A percentile compares a stretch with the other conserved stretches of the same genome.
These are phyloP conservation scores for Podabrus alpinus DNA, from an alignment of 2,888 invertebrate genomes.

Conservation along the genomic window DNA sequence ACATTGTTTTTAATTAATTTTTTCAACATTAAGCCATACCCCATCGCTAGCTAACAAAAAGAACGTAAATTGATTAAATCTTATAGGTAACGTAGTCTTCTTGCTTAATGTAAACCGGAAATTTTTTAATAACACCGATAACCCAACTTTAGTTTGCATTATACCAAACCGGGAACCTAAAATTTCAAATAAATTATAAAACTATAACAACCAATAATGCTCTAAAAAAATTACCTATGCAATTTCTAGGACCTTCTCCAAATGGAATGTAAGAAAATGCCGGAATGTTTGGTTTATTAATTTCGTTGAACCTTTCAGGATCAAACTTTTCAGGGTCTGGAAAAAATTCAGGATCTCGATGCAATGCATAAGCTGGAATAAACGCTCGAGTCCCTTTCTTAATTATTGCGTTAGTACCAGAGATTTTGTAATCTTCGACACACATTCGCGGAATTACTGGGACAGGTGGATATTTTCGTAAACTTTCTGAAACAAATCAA, in stretches of 20 bases:
- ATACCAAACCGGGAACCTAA: not conserved
- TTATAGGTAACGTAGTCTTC: not conserved
- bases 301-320: conserved; percentile 53
- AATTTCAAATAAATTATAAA: not conserved
- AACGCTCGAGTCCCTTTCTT: conserved; percentile 47
- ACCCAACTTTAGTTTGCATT: not conserved
- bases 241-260: conserved; percentile 54
- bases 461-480: conserved; percentile 56
- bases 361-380: conserved; percentile 52
- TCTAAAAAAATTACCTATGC: conserved; percentile 46
- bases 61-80: not conserved
- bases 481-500: conserved; percentile 49
- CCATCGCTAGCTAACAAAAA: not conserved
- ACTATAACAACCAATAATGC: not conserved
- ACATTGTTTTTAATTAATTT: not conserved
- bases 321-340: conserved; percentile 54
- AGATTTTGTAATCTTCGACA: conserved; percentile 46
- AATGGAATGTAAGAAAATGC: conserved; percentile 51
- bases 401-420: conserved; percentile 42
- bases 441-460: conserved; percentile 48
- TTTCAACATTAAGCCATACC: not conserved
- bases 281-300: conserved; percentile 40
- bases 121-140: not conserved
- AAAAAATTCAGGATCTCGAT: conserved; percentile 54
- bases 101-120: not conserved